Percentiles rank a stretch among this genome's conserved stretches.
These are phyloP conservation scores for Channallabes apus DNA, from an alignment of 2,797 vertebrate species.

Conservation along the genomic window DNA sequence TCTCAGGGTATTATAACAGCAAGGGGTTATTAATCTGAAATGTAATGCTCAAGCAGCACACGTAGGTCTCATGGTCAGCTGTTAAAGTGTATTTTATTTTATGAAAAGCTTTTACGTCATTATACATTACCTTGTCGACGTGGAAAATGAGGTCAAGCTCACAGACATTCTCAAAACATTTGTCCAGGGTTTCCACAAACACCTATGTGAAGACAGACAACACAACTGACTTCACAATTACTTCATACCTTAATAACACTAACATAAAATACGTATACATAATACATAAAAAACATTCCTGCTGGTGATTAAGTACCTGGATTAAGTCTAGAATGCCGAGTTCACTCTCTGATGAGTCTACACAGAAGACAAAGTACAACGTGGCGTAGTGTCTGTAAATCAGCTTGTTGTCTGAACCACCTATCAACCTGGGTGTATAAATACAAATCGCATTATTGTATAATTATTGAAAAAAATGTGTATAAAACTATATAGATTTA, in stretches of 20 bases:
- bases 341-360: constrained; percentile 98
- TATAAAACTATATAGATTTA: neutral
- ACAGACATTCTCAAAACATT: constrained; percentile 99
- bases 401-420: constrained; percentile 96
- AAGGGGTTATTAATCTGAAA: neutral
- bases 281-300: too few relatives aligned
- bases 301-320: constrained; percentile 77
- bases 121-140: constrained; percentile 89
- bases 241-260: neutral
- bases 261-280: too few relatives aligned
- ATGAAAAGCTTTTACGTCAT: neutral
- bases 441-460: neutral
- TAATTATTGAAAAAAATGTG: neutral
- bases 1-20: neutral
- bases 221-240: neutral
- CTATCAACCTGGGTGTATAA: constrained; percentile 80
- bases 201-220: constrained; percentile 73
- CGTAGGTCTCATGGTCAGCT: too few relatives aligned
- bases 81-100: neutral
- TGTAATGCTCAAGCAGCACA: neutral
- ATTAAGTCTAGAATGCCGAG: constrained; percentile 98
- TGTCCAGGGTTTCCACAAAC: constrained; percentile 98
- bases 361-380: constrained; percentile 98
- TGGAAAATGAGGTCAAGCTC: constrained; percentile 99
- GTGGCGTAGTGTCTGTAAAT: constrained; percentile 99